phyloP scores from a whole-genome alignment of 1,140 invertebrate genomes.

The Oscheius sp. region DNA sequence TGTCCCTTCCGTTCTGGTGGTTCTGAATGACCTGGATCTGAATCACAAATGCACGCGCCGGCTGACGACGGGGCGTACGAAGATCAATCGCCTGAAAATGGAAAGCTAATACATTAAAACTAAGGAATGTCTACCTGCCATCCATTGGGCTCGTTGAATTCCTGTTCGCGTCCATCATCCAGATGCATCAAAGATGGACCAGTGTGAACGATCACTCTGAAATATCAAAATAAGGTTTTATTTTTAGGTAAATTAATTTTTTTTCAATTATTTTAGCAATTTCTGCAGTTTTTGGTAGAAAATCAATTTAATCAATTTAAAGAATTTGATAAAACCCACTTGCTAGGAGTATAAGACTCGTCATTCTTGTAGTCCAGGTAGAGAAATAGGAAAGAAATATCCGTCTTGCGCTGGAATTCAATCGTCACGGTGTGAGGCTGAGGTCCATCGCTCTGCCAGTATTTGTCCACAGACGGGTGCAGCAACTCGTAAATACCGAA shows the following conservation, averaged over 20 bases:
- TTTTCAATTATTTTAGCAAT: neutral
- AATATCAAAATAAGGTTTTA: constrained; percentile 6
- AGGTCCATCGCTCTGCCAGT: constrained; percentile 38
- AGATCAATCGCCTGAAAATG: constrained; percentile 25
- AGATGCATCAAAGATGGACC: constrained; percentile 30
- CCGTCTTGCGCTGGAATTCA: constrained; percentile 28
- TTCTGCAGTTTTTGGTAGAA: neutral
- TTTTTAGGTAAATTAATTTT: neutral
- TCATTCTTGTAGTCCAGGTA: constrained; percentile 34
- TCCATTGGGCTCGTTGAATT: constrained; percentile 29
- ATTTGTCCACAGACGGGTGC: constrained; percentile 19
- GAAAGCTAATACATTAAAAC: neutral
- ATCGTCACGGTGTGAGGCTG: constrained; percentile 28
- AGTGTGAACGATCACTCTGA: constrained; percentile 23
- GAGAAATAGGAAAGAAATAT: constrained; percentile 27
- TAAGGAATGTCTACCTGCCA: constrained; percentile 9
- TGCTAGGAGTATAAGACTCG: constrained; percentile 31
- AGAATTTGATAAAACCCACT: constrained; percentile 18
- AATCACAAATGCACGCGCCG: constrained; percentile 18
- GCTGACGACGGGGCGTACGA: neutral
- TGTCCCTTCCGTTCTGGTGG: constrained; percentile 48
- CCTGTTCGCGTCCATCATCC: constrained; percentile 1
- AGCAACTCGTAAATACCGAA: constrained; percentile 26
- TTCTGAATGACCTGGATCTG: constrained; percentile 52
- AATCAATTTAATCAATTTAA: neutral